phyloP scores from a whole-genome alignment of 1,140 invertebrate species.

The Lepidostoma basale region DNA sequence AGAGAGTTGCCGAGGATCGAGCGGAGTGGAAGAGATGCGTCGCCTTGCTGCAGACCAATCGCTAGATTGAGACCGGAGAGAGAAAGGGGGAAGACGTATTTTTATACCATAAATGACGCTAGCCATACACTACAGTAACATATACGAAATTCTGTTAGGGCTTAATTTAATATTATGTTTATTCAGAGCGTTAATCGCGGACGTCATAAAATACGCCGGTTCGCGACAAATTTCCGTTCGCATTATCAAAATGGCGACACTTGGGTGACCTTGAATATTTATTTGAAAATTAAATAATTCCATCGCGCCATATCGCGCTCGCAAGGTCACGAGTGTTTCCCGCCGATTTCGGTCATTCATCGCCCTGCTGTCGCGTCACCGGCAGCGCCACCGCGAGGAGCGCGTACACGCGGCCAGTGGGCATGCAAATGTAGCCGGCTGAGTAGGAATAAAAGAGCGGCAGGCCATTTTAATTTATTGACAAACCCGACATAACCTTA shows the following conservation, averaged over 20 bases:
- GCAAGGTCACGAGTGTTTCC: conserved; percentile 2
- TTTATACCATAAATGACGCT: too few species aligned
- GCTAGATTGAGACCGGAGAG: too few species aligned
- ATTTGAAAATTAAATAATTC: conserved; percentile 29
- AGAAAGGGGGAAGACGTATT: too few species aligned
- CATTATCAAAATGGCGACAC: conserved; percentile 20
- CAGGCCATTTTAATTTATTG: conserved; percentile 4
- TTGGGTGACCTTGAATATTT: conserved; percentile 20
- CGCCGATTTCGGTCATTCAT: background rate
- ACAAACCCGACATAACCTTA: conserved; percentile 10
- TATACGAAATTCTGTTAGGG: background rate
- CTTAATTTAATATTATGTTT: conserved; percentile 10
- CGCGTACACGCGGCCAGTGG: background rate
- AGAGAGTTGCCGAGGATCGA: too few species aligned
- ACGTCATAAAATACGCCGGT: conserved; percentile 17
- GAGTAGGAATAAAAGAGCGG: too few species aligned
- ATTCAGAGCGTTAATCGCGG: background rate
- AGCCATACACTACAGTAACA: too few species aligned
- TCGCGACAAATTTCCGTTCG: conserved; percentile 20
- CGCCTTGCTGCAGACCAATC: too few species aligned
- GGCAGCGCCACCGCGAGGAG: background rate
- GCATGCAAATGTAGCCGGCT: background rate
- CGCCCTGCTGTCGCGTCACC: background rate
- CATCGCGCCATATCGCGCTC: conserved; percentile 18
- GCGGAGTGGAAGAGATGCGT: too few species aligned